Conservation (phyloP, 2,797 vertebrate genomes). For the Lophotriccus pileatus region DNA sequence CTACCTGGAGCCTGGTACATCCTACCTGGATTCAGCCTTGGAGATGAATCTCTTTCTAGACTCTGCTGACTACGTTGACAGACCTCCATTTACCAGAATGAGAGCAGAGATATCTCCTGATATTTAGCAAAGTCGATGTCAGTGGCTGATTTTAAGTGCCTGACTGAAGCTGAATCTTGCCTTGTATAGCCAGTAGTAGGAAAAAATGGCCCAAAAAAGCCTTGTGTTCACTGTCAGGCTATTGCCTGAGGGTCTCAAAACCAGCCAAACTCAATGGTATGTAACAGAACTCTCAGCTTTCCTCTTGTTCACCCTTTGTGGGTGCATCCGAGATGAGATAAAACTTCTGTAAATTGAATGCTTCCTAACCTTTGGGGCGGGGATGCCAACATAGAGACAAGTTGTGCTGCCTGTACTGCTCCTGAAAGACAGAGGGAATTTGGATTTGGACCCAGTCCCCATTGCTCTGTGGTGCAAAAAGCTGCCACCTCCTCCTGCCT, state of each 20-base stretch:
- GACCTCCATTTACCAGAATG: not conserved
- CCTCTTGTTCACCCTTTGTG: not conserved
- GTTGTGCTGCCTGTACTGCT: not conserved
- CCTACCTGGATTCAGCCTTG: not conserved
- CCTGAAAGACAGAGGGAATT: not conserved
- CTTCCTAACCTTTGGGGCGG: not conserved
- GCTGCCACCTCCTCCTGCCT: not conserved
- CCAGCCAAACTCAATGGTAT: rapidly evolving
- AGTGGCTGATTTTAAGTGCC: not conserved
- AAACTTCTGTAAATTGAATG: not conserved
- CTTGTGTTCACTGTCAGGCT: not conserved
- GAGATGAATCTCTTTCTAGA: not conserved
- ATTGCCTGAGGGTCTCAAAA: not conserved
- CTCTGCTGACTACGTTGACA: not conserved
- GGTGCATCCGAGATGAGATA: not conserved
- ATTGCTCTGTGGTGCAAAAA: not conserved
- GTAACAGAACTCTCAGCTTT: not conserved
- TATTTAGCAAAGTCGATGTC: not conserved
- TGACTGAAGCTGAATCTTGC: not conserved
- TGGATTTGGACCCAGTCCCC: not conserved
- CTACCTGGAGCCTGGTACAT: not conserved
- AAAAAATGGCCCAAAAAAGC: not conserved
- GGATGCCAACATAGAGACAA: not conserved
- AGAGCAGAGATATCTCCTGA: not conserved
- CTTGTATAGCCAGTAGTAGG: not conserved